These are phyloP conservation scores for Fabriciana adippe DNA, from an alignment of 2,888 invertebrate species.

Conservation along the genomic window DNA sequence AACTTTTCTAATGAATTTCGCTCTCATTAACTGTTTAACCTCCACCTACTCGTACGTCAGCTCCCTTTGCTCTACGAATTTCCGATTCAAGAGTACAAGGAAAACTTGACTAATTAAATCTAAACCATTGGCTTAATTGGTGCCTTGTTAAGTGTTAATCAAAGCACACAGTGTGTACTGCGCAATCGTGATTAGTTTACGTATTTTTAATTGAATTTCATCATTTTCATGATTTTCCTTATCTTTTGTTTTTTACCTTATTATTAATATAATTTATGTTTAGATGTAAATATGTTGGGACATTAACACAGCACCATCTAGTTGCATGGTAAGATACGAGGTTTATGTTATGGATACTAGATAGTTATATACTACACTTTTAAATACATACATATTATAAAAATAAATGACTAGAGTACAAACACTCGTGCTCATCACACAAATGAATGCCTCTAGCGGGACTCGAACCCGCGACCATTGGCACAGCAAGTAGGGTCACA, in stretches of 20 bases:
- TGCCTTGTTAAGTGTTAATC: slow-evolving; percentile 37
- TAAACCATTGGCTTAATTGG: slow-evolving; percentile 39
- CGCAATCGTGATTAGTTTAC: slow-evolving; percentile 28
- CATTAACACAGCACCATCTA: no score
- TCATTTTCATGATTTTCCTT: slow-evolving; percentile 1
- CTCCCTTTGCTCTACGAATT: slow-evolving; percentile 13
- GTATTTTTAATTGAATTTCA: slow-evolving; percentile 23
- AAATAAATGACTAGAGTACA: no score
- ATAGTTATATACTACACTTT: no score
- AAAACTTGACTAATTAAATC: slow-evolving; percentile 39
- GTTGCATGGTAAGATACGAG: no score
- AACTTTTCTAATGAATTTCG: slow-evolving; percentile 6
- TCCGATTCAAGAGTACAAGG: slow-evolving; percentile 18
- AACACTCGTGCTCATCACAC: no score
- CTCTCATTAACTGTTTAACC: slow-evolving; percentile 17
- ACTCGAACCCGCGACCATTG: no score
- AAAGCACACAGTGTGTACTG: slow-evolving; percentile 39
- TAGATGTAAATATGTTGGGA: no score
- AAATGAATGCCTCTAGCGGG: no score
- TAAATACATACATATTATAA: no score
- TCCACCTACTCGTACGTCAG: slow-evolving; percentile 2
- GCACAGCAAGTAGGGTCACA: no score
- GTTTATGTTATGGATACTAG: no score
- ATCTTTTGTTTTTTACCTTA: neutral
- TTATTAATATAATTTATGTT: neutral